Evolutionary conservation across 2,797 vertebrate species (phyloP).

Genomic region (Lophius americanus): DNA sequence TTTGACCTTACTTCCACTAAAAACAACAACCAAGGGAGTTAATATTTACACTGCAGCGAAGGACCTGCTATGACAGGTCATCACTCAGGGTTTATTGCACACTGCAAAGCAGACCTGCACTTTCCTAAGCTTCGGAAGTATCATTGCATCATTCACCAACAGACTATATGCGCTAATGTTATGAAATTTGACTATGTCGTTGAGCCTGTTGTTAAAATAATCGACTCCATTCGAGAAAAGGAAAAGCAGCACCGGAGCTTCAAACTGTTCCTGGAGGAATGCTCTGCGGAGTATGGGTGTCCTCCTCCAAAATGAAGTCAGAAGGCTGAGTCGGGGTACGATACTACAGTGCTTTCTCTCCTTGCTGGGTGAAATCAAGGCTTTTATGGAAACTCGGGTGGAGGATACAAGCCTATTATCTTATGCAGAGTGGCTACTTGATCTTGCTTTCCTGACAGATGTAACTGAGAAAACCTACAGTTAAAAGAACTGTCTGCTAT

Average conservation of each 20-base stretch:
- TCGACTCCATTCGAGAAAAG: constrained; percentile 6
- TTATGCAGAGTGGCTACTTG: too few species aligned
- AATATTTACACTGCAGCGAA: background rate
- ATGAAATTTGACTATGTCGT: background rate
- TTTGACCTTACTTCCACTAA: constrained; percentile 6
- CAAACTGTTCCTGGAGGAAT: background rate
- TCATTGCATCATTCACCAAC: background rate
- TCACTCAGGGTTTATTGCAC: background rate
- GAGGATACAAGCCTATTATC: too few species aligned
- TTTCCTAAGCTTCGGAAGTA: background rate
- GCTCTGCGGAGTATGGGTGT: background rate
- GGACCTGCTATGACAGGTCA: background rate
- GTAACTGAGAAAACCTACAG: too few species aligned
- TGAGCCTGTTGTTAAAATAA: background rate
- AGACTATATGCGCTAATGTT: background rate
- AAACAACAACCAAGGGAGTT: background rate
- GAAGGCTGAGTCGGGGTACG: background rate
- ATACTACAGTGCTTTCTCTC: background rate
- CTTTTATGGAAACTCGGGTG: too few species aligned
- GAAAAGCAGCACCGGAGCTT: constrained; percentile 12
- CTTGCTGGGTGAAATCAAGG: too few species aligned
- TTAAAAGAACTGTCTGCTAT: too few species aligned
- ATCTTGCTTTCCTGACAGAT: too few species aligned
- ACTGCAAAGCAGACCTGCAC: background rate
- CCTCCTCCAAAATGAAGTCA: constrained; percentile 1